Evolutionary conservation across 2,888 invertebrate species (phyloP), one percentile per base, ranked within the genome.

Genomic region (Candidula unifasciata): DNA sequence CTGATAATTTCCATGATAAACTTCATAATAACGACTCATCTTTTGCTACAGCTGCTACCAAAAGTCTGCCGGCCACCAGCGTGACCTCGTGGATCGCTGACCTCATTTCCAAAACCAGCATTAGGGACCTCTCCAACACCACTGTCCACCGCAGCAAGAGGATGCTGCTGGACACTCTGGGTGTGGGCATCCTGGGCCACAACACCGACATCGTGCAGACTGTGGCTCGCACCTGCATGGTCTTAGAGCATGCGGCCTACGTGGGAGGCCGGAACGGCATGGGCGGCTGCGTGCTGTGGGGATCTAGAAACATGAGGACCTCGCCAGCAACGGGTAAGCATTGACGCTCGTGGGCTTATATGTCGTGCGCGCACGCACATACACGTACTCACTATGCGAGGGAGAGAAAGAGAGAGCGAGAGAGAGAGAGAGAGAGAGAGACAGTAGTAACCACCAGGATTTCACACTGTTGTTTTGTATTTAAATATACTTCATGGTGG

Each of bases 151-250:
- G 91, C 80, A 90, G 90, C 83, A 89, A 90, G 73, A 86, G 90
- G 8, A 91, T 90, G 90, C 84, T 90, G 60, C 85, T 90, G 66
- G 90, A 91, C 84, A 89, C 87, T 30, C 69, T 91, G 3, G 90
- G 90, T 1, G 86, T 86, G 21, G 86, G 86, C 0, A 82, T 88
- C 30, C 86, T 90, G 13, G 90, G 90, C 3, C 84, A 86, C 30
- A 82, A 87, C 77, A 89, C 90, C 6, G 89, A 89, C 76, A 89
- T 89, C 30, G 80, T 89, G 30, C 83, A 82, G 30, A 89, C 81
- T 24, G 83, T 90, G 30, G 82, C 87, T n/a, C 73, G 85, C 16
- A 88, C 88, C 33, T 86, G 84, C 33, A 64, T 76, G 18, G 76
- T 64, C 10, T 69, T 77, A 33, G 84, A 79, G 16, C 78, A 81